Conservation (phyloP, 2,113 vertebrate genomes). For the Rhinopomastus cyanomelas region DNA sequence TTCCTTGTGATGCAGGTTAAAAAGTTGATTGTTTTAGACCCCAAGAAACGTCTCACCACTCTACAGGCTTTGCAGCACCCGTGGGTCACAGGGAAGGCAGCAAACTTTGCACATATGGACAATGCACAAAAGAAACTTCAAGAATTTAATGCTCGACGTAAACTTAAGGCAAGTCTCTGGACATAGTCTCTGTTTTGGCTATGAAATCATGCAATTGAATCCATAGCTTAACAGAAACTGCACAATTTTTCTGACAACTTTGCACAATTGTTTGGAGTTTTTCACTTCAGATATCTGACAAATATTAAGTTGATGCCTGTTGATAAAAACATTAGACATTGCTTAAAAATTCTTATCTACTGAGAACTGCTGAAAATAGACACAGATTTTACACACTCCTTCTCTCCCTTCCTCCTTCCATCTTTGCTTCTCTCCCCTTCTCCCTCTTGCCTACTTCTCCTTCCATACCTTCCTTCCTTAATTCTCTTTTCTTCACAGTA, state of each 20-base stretch:
- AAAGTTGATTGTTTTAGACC: constrained; percentile 88
- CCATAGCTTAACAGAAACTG: not conserved
- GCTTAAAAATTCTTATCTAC: not conserved
- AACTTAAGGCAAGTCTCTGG: constrained; percentile 82
- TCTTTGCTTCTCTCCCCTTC: not conserved
- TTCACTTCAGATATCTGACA: not conserved
- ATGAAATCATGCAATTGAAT: not conserved
- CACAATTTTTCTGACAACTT: not conserved
- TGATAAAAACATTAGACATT: not conserved
- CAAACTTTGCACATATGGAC: constrained; percentile 89
- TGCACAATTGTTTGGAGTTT: not conserved
- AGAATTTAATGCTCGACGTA: constrained; percentile 89
- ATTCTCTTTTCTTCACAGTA: too few relatives aligned
- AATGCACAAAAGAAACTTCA: constrained; percentile 89
- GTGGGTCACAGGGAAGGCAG: constrained; percentile 88
- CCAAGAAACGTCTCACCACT: constrained; percentile 86
- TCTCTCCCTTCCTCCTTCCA: not conserved
- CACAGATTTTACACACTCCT: not conserved
- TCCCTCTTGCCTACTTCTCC: too few relatives aligned
- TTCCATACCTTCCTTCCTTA: too few relatives aligned
- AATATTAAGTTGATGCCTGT: not conserved
- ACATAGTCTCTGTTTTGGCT: not conserved
- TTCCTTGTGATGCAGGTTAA: constrained; percentile 76
- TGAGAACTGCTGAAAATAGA: not conserved
- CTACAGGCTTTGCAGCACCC: constrained; percentile 88